Conservation (phyloP, 2,113 vertebrate species). For the Xerus inauris region DNA sequence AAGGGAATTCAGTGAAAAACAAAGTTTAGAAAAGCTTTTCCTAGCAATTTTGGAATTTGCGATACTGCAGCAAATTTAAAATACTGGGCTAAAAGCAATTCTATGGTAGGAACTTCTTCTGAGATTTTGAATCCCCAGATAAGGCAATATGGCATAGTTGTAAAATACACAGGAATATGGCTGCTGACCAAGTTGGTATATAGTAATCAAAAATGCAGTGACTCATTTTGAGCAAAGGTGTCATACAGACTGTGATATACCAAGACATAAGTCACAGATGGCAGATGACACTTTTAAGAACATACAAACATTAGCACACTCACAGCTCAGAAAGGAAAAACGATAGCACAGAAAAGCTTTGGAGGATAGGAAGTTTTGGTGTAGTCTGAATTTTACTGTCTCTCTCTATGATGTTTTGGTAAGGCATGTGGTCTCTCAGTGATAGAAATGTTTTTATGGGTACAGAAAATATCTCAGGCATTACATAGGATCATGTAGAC, state of each 20-base stretch:
- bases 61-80: neutral
- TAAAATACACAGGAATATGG: neutral
- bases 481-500: neutral
- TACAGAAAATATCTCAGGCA: neutral
- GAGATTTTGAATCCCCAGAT: neutral
- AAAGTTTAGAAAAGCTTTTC: neutral
- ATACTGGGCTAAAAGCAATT: neutral
- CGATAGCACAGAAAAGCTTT: neutral
- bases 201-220: conserved; percentile 60
- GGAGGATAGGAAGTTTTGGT: neutral
- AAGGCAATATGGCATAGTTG: neutral
- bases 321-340: neutral
- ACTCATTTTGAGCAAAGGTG: conserved; percentile 65
- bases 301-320: conserved; percentile 38
- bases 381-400: neutral
- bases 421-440: neutral
- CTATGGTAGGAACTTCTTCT: neutral
- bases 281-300: conserved; percentile 49
- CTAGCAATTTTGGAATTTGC: neutral
- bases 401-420: neutral
- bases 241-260: conserved; percentile 68
- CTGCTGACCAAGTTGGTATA: neutral
- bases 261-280: conserved; percentile 68
- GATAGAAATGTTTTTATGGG: neutral
- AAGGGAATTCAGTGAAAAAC: neutral